A percentile compares a stretch with the other conserved stretches of the same genome.
Conservation (phyloP, 2,797 vertebrate species). For the Pangasius larnaudii region DNA sequence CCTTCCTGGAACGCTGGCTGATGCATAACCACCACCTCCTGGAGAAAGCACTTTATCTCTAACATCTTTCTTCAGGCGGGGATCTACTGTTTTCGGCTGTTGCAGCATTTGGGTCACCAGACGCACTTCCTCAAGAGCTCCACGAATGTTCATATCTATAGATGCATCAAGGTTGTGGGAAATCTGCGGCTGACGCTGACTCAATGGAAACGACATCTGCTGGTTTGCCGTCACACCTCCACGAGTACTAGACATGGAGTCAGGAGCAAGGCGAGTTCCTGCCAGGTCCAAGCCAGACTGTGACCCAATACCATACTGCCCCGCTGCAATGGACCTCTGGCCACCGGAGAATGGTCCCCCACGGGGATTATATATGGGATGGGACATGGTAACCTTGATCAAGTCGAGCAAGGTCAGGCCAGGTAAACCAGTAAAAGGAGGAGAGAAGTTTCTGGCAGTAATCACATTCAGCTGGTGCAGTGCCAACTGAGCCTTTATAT, state of each 20-base stretch:
- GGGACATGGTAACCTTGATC: constrained; percentile 80
- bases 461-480: constrained; percentile 79
- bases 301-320: constrained; percentile 66
- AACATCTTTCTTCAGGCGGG: constrained; percentile 71
- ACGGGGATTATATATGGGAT: constrained; percentile 80
- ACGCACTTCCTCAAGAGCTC: constrained; percentile 69
- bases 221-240: constrained; percentile 53
- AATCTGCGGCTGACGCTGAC: constrained; percentile 64
- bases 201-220: constrained; percentile 65
- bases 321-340: constrained; percentile 75
- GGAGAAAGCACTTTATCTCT: constrained; percentile 55
- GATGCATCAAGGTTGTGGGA: constrained; percentile 64
- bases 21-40: constrained; percentile 59
- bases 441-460: constrained; percentile 68
- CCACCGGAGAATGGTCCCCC: constrained; percentile 72
- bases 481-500: constrained; percentile 84
- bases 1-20: constrained; percentile 48
- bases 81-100: constrained; percentile 54
- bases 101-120: constrained; percentile 70
- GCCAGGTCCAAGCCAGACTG: constrained; percentile 73
- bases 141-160: constrained; percentile 72
- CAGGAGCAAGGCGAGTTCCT: constrained; percentile 63
- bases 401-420: constrained; percentile 75
- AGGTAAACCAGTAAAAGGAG: constrained; percentile 64
- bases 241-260: constrained; percentile 59